Evolutionary conservation across 2,113 vertebrate genomes (phyloP).

Genomic region (Anas platyrhynchos): DNA sequence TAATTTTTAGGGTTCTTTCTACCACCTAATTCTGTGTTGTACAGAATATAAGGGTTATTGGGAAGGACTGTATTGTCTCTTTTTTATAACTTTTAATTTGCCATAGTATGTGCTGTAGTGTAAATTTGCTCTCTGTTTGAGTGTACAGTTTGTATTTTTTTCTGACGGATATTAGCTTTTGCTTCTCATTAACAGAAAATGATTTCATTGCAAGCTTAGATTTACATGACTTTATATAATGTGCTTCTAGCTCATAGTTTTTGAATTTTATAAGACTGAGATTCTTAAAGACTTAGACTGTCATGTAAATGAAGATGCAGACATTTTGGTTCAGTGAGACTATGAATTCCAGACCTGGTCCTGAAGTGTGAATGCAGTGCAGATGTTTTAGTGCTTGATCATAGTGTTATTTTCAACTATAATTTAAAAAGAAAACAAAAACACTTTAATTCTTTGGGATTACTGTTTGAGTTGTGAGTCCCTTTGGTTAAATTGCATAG

Average conservation of each 20-base stretch:
- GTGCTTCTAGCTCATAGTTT: neutral
- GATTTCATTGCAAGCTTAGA: neutral
- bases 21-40: neutral
- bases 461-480: neutral
- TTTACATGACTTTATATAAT: neutral
- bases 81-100: neutral
- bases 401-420: neutral
- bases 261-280: neutral
- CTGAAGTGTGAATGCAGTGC: neutral
- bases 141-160: neutral
- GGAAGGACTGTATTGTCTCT: neutral
- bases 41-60: neutral
- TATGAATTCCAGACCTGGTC: neutral
- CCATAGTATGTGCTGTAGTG: neutral
- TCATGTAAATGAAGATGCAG: neutral
- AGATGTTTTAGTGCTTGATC: neutral
- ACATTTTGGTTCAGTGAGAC: neutral
- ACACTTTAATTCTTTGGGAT: neutral
- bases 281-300: neutral
- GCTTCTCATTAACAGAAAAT: neutral
- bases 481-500: neutral
- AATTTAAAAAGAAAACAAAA: too few relatives aligned
- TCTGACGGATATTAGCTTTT: neutral
- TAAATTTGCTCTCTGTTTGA: neutral
- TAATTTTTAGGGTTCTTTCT: neutral